Conservation (phyloP, 2,888 invertebrate species). For the Polyommatus icarus region DNA sequence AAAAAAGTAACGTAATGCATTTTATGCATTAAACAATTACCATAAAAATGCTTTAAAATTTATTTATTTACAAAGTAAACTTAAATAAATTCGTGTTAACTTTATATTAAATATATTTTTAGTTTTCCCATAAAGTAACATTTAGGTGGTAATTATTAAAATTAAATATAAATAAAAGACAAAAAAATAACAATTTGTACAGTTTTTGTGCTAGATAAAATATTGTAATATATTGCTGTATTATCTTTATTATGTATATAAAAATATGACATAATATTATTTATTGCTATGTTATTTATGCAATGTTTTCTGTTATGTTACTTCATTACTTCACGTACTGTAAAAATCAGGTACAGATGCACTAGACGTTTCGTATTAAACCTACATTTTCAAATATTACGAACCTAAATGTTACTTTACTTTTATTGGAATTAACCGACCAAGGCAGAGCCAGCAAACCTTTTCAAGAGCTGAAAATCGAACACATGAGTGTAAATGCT, state of each 20-base stretch:
- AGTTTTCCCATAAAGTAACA: constrained; percentile 5
- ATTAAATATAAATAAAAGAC: neutral
- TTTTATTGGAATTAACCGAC: neutral
- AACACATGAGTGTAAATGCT: too few relatives aligned
- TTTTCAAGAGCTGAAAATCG: neutral
- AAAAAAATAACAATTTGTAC: constrained; percentile 8
- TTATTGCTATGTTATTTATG: neutral
- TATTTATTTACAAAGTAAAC: neutral
- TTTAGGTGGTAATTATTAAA: neutral
- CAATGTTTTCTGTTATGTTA: neutral
- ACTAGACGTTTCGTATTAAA: neutral
- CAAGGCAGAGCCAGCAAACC: neutral
- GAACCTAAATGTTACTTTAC: constrained; percentile 12
- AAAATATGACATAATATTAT: neutral
- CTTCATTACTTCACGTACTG: neutral
- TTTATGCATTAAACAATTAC: neutral
- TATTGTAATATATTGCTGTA: neutral
- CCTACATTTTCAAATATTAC: neutral
- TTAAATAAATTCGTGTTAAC: neutral
- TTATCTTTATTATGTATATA: neutral
- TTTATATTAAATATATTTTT: neutral
- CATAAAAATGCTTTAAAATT: neutral
- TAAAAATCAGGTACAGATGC: constrained; percentile 3
- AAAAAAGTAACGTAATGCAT: neutral
- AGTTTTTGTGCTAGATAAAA: constrained; percentile 7